A percentile compares a stretch with the other conserved stretches of the same genome.
phyloP scores from a whole-genome alignment of 2,888 invertebrate species.

The Cerastis rubricosa region DNA sequence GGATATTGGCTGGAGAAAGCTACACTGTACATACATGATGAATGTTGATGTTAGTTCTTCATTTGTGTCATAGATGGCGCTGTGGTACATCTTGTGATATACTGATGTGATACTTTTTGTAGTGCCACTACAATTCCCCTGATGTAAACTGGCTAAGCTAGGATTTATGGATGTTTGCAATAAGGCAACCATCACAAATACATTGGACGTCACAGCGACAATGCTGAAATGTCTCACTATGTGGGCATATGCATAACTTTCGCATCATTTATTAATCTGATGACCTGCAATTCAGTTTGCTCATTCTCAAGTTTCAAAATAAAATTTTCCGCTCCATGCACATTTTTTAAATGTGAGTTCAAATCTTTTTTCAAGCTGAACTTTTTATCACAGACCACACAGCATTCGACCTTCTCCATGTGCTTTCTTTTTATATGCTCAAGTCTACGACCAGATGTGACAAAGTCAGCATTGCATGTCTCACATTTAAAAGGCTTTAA shows the following conservation, averaged over 20 bases:
- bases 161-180: neutral
- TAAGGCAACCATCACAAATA: neutral
- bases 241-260: constrained; percentile 24
- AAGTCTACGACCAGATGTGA: constrained; percentile 77
- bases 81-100: no score
- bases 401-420: constrained; percentile 73
- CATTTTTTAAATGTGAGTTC: constrained; percentile 76
- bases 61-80: no score
- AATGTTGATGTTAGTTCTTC: no score
- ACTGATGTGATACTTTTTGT: no score
- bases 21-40: neutral
- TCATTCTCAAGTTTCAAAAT: constrained; percentile 41
- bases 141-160: neutral
- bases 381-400: constrained; percentile 78
- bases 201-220: no score
- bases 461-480: constrained; percentile 75
- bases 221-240: neutral
- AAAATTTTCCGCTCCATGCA: constrained; percentile 66
- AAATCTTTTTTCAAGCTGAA: constrained; percentile 80
- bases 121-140: no score
- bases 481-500: constrained; percentile 78
- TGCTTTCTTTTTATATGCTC: constrained; percentile 81
- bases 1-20: neutral
- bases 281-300: constrained; percentile 51
- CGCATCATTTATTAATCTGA: constrained; percentile 42